Percentiles rank a stretch among this genome's conserved stretches.
phyloP scores from a whole-genome alignment of 2,113 vertebrate species.

The Arizona elegans region DNA sequence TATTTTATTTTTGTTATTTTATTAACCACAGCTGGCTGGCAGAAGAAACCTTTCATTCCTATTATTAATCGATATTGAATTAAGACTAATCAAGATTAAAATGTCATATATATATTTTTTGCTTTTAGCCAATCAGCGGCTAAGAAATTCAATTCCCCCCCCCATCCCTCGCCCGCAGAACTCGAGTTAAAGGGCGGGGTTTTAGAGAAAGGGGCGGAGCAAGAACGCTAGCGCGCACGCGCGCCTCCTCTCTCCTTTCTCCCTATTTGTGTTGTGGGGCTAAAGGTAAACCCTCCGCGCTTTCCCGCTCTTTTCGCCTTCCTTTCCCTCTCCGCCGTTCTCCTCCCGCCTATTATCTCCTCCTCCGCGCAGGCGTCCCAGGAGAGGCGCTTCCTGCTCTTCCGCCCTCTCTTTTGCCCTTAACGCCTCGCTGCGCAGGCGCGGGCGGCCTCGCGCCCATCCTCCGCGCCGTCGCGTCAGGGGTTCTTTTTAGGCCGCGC shows the following conservation, averaged over 20 bases:
- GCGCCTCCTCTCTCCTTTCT: not conserved
- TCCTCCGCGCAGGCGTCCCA: not conserved
- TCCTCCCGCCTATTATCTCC: not conserved
- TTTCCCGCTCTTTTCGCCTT: not conserved
- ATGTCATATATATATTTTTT: not conserved
- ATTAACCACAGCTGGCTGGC: not conserved
- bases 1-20: too few relatives aligned
- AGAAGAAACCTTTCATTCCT: not conserved
- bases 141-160: not conserved
- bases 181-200: not conserved
- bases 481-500: not conserved
- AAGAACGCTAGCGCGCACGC: not conserved
- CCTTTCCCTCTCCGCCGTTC: too few relatives aligned
- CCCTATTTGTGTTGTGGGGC: too few relatives aligned
- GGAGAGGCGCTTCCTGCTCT: not conserved
- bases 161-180: not conserved
- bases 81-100: not conserved
- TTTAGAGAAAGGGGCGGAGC: not conserved
- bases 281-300: not conserved
- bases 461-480: slow-evolving; percentile 1
- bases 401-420: not conserved
- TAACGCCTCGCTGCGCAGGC: not conserved
- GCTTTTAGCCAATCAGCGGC: not conserved
- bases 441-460: not conserved
- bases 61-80: not conserved